Conservation (phyloP, 2,888 invertebrate genomes). For the Archips crataeganus region DNA sequence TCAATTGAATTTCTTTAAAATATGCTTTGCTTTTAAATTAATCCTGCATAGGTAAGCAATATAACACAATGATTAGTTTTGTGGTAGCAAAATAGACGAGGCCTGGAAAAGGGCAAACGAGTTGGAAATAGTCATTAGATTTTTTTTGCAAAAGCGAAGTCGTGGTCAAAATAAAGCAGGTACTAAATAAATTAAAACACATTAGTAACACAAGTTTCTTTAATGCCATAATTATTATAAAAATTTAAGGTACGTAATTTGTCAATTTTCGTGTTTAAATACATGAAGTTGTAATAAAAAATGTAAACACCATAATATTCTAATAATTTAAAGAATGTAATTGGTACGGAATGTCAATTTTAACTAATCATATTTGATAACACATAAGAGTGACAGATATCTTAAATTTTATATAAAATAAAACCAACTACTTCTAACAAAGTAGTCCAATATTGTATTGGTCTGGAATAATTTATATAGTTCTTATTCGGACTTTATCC, state of each 20-base stretch:
- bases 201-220: constrained; percentile 14
- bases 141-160: not conserved
- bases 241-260: constrained; percentile 27
- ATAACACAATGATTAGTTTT: too few species aligned
- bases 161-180: not conserved
- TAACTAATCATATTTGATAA: constrained; percentile 4
- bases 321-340: constrained; percentile 20
- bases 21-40: too few species aligned
- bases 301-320: not conserved
- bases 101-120: too few species aligned
- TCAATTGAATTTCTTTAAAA: too few species aligned
- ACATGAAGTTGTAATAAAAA: not conserved
- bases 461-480: too few species aligned
- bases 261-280: constrained; percentile 14
- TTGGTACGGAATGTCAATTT: constrained; percentile 38
- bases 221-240: constrained; percentile 24
- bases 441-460: not conserved
- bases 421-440: not conserved
- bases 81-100: too few species aligned
- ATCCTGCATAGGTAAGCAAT: too few species aligned
- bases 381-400: not conserved
- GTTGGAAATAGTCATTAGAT: too few species aligned
- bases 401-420: not conserved
- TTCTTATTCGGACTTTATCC: too few species aligned
- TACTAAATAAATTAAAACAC: constrained; percentile 4